phyloP scores from a whole-genome alignment of 2,888 invertebrate genomes.

The Pheosia gnoma region DNA sequence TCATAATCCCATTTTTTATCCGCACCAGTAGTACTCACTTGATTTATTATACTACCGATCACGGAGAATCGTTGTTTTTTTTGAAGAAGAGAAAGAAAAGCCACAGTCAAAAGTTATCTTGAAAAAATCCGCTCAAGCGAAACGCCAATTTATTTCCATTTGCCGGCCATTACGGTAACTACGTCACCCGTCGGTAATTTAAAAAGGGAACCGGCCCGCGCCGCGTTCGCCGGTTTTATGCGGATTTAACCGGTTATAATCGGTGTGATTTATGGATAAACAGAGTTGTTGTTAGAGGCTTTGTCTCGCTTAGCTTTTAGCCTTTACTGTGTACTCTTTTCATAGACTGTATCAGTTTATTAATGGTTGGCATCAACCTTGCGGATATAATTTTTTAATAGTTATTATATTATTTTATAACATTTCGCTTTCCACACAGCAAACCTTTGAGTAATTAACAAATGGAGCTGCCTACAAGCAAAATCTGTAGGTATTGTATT shows the following conservation, averaged over 20 bases:
- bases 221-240: slow-evolving; percentile 6
- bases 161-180: slow-evolving; percentile 19
- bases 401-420: too few species aligned
- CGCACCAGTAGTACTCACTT: too few species aligned
- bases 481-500: too few species aligned
- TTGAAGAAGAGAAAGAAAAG: too few species aligned
- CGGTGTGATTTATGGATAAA: slow-evolving; percentile 13
- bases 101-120: too few species aligned
- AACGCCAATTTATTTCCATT: slow-evolving; percentile 31
- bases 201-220: slow-evolving; percentile 6
- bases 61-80: too few species aligned
- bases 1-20: too few species aligned
- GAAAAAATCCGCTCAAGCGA: slow-evolving; percentile 14
- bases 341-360: not conserved
- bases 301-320: slow-evolving; percentile 4
- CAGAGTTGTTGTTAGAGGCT: slow-evolving; percentile 6
- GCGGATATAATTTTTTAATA: not conserved
- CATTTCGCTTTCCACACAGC: not conserved
- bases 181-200: slow-evolving; percentile 14
- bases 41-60: too few species aligned
- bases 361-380: not conserved
- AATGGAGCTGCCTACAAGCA: too few species aligned
- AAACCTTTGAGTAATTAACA: not conserved
- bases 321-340: slow-evolving; percentile 1
- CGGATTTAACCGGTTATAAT: slow-evolving; percentile 16